Conservation (phyloP, 1,140 invertebrate genomes). For the Drosophila mauritiana region DNA sequence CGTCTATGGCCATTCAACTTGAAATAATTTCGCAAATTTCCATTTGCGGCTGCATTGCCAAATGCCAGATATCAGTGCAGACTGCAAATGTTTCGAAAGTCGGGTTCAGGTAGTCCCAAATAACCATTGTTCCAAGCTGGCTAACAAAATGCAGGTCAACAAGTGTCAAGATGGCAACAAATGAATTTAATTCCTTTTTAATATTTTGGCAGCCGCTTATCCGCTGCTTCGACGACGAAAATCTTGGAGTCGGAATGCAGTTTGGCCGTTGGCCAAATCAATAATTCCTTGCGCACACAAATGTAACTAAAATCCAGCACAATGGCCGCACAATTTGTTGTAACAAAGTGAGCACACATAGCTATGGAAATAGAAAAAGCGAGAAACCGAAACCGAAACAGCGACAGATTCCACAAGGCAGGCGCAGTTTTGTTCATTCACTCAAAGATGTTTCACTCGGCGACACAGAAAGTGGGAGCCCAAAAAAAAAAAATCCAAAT, state of each 20-base stretch:
- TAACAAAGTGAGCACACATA: slow-evolving; percentile 28
- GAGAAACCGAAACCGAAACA: slow-evolving; percentile 10
- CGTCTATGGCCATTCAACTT: slow-evolving; percentile 67
- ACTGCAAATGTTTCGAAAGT: slow-evolving; percentile 17
- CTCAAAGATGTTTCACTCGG: slow-evolving; percentile 60
- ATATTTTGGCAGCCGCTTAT: slow-evolving; percentile 26
- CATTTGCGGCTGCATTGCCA: slow-evolving; percentile 57
- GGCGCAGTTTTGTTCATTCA: slow-evolving; percentile 50
- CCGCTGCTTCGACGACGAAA: slow-evolving; percentile 6
- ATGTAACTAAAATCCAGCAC: slow-evolving; percentile 31
- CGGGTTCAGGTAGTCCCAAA: slow-evolving; percentile 11
- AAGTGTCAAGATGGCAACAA: slow-evolving; percentile 36
- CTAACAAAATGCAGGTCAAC: slow-evolving; percentile 49
- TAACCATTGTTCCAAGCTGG: slow-evolving; percentile 27
- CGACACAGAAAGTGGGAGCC: slow-evolving; percentile 45
- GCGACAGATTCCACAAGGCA: slow-evolving; percentile 23
- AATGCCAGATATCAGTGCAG: slow-evolving; percentile 28
- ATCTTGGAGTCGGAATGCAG: slow-evolving; percentile 4
- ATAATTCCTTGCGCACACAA: slow-evolving; percentile 47
- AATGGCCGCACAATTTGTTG: slow-evolving; percentile 10
- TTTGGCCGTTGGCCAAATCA: slow-evolving; percentile 45
- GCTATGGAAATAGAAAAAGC: not conserved
- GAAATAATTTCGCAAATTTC: slow-evolving; percentile 72
- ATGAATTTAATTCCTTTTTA: slow-evolving; percentile 62
- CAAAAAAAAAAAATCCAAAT: slow-evolving; percentile 46